These are phyloP conservation scores for Oithona nana DNA, from an alignment of 2,888 invertebrate genomes.

Conservation along the genomic window DNA sequence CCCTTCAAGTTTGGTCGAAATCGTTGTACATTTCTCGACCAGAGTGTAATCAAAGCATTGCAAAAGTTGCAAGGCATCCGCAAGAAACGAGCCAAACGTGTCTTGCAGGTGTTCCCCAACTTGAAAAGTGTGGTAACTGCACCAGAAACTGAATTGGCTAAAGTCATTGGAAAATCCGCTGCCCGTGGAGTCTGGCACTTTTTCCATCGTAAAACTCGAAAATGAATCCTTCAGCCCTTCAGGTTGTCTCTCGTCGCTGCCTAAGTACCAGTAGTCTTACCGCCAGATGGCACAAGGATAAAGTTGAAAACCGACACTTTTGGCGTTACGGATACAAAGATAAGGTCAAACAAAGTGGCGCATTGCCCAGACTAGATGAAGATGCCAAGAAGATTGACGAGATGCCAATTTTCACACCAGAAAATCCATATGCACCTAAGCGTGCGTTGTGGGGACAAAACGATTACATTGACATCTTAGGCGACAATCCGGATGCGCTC, in stretches of 20 bases:
- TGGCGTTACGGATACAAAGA: constrained; percentile 53
- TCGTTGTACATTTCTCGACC: not conserved
- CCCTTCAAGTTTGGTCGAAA: constrained; percentile 4
- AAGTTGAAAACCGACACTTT: constrained; percentile 35
- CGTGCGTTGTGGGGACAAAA: constrained; percentile 79
- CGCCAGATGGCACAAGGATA: constrained; percentile 45
- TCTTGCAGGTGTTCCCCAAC: not conserved
- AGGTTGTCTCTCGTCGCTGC: no score
- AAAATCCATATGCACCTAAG: constrained; percentile 51
- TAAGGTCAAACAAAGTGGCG: constrained; percentile 41
- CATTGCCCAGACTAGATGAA: constrained; percentile 42
- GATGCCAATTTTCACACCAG: constrained; percentile 45
- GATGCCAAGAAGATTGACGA: constrained; percentile 33
- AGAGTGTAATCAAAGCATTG: not conserved
- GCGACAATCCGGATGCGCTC: constrained; percentile 42
- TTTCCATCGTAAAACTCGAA: constrained; percentile 5
- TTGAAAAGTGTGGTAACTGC: not conserved
- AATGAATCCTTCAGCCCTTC: not conserved
- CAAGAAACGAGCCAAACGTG: not conserved
- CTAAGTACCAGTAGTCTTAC: no score
- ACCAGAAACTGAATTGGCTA: not conserved
- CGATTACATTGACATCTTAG: constrained; percentile 89
- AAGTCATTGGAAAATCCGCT: not conserved
- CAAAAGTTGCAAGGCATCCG: not conserved
- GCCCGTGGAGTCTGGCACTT: not conserved